Conservation (phyloP, 2,113 vertebrate species). For the Prinia subflava region DNA sequence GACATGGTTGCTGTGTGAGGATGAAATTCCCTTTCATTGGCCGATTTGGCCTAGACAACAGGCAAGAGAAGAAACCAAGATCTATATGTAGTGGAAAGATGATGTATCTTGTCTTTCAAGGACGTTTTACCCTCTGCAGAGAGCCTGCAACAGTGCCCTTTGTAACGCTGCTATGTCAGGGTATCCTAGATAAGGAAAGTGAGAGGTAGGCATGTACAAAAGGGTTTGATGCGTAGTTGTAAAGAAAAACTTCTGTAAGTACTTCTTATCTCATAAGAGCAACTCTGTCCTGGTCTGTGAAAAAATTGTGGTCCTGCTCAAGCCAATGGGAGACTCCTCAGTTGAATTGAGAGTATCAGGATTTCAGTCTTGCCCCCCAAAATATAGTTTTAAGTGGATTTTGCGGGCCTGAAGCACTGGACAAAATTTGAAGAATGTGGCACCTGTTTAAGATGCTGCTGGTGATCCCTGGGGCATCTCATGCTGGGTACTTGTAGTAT, state of each 20-base stretch:
- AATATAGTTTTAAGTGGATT: background rate
- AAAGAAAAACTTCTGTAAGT: background rate
- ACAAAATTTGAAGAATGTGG: background rate
- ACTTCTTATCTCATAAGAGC: background rate
- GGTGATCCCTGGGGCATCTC: background rate
- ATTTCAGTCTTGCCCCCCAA: fast-evolving
- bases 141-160: background rate
- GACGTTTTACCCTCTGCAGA: background rate
- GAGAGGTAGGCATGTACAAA: background rate
- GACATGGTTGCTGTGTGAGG: background rate
- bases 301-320: background rate
- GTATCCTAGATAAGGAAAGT: background rate
- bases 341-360: background rate
- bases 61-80: background rate
- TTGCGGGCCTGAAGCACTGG: background rate
- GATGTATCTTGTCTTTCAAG: slow-evolving; percentile 17
- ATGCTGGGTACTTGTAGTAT: background rate
- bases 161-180: background rate
- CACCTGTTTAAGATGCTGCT: background rate
- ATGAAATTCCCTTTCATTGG: background rate
- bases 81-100: background rate
- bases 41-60: background rate
- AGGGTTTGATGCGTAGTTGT: background rate
- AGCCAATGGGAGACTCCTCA: background rate
- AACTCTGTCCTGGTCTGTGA: background rate